A percentile compares a stretch with the other conserved stretches of the same genome.
Conservation (phyloP, 2,113 vertebrate species). For the Stegostoma tigrinum region DNA sequence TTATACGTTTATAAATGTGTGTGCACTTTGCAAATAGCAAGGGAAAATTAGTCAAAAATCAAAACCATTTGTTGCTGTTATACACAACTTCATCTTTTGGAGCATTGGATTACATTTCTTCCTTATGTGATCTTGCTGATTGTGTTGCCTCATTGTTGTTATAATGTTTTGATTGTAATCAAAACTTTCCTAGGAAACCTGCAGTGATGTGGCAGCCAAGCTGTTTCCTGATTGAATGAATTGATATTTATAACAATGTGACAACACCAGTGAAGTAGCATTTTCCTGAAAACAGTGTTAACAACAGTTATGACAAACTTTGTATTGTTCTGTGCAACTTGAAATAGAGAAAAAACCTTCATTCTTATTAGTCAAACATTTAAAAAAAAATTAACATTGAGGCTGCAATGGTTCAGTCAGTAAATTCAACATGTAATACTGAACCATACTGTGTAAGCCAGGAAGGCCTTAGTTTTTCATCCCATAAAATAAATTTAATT, state of each 20-base stretch:
- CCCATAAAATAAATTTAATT: not conserved
- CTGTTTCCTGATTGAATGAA: slow-evolving; percentile 36
- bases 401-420: not conserved
- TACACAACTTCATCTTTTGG: slow-evolving; percentile 21
- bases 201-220: slow-evolving; percentile 28
- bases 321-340: not conserved
- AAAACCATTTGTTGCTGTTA: not conserved
- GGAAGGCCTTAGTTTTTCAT: not conserved
- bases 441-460: not conserved
- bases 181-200: slow-evolving; percentile 29
- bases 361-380: not conserved
- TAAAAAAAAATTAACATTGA: not conserved
- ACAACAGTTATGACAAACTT: not conserved
- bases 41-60: not conserved
- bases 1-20: not conserved
- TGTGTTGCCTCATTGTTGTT: slow-evolving; percentile 17
- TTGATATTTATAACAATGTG: slow-evolving; percentile 32
- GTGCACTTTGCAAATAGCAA: slow-evolving; percentile 7
- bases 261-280: slow-evolving; percentile 26
- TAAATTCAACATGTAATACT: not conserved
- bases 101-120: slow-evolving; percentile 29
- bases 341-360: not conserved
- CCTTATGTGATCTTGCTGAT: not conserved
- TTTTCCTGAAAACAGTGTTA: slow-evolving; percentile 32
- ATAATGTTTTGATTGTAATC: slow-evolving; percentile 27